A percentile compares a stretch with the other conserved stretches of the same genome.
Evolutionary conservation across 2,113 vertebrate species (phyloP).

Genomic region (Manacus vitellinus): DNA sequence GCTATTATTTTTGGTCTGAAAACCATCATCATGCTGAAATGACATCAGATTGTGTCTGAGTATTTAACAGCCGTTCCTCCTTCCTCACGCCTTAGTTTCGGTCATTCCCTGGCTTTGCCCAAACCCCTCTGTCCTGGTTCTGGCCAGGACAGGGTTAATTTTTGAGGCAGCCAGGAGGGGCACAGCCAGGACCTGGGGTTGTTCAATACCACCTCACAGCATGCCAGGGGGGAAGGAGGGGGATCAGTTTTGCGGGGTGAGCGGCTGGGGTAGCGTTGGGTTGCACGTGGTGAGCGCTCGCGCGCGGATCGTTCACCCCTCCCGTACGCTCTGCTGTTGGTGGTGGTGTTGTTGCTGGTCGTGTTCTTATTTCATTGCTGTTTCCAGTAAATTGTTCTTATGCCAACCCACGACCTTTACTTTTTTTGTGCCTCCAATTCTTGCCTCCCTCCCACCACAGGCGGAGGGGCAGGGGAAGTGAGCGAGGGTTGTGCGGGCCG

Average conservation of each 20-base stretch:
- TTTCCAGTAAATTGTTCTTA: background rate
- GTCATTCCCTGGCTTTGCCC: background rate
- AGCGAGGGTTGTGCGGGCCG: accelerated
- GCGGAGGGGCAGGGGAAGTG: background rate
- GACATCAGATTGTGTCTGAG: background rate
- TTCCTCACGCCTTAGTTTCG: background rate
- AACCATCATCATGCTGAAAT: background rate
- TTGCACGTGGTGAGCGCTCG: background rate
- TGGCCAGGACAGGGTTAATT: background rate
- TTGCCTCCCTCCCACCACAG: background rate
- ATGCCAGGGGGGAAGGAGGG: accelerated
- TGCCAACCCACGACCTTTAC: background rate
- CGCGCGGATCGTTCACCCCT: accelerated
- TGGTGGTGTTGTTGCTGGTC: background rate
- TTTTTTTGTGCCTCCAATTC: background rate
- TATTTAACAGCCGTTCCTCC: background rate
- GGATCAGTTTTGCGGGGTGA: background rate
- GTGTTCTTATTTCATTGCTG: background rate
- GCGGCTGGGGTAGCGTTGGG: accelerated
- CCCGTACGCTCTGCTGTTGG: background rate
- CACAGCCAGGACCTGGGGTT: background rate
- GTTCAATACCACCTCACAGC: no score
- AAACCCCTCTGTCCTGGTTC: background rate
- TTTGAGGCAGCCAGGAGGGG: background rate
- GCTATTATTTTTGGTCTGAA: background rate